These are phyloP conservation scores for Poeciliopsis gracilis DNA, from an alignment of 2,797 vertebrate species.

Conservation along the genomic window DNA sequence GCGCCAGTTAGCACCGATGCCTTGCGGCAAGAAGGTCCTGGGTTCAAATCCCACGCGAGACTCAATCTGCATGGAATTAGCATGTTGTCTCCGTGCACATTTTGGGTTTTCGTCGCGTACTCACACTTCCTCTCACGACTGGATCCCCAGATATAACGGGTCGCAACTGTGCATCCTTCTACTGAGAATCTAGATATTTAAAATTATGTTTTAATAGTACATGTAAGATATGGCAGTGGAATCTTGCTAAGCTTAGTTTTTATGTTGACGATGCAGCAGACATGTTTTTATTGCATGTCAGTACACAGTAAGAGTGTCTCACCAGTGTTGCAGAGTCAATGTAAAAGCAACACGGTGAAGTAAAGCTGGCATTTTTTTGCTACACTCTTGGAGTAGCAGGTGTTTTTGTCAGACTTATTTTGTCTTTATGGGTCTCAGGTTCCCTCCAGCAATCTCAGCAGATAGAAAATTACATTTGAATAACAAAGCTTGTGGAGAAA, in stretches of 20 bases:
- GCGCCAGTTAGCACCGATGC: too few species aligned
- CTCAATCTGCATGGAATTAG: background rate
- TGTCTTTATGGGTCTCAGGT: background rate
- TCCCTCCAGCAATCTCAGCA: background rate
- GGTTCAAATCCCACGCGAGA: background rate
- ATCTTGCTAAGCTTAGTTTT: background rate
- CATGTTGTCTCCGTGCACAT: background rate
- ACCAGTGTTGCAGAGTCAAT: background rate
- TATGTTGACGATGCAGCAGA: background rate
- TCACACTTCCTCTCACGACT: background rate
- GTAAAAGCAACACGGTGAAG: background rate
- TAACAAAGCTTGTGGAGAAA: background rate
- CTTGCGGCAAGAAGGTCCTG: background rate
- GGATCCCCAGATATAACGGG: background rate
- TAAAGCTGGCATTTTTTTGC: background rate
- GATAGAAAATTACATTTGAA: background rate
- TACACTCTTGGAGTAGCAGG: background rate
- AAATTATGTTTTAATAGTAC: background rate
- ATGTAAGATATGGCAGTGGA: background rate
- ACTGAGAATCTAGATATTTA: background rate
- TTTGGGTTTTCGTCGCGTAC: background rate
- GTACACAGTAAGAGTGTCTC: background rate
- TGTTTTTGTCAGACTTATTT: background rate
- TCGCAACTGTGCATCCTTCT: background rate
- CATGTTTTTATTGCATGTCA: background rate